Evolutionary conservation across 1,140 invertebrate genomes (phyloP).

Genomic region (Drosophila mojavensis): DNA sequence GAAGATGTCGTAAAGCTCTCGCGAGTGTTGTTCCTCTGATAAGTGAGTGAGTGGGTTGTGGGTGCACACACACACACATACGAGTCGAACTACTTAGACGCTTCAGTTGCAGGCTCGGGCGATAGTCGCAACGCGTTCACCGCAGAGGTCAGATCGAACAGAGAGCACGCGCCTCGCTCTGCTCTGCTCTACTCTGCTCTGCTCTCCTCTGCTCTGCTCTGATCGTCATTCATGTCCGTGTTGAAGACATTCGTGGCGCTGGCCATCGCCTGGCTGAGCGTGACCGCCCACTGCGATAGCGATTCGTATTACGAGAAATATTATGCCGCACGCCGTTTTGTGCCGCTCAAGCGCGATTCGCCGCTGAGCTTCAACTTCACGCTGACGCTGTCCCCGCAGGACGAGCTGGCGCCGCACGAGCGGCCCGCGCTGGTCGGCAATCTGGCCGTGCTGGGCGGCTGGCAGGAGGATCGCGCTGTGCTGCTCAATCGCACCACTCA

Average conservation of each 20-base stretch:
- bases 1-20: constrained; percentile 39
- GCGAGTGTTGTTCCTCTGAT: constrained; percentile 25
- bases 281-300: constrained; percentile 71
- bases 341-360: constrained; percentile 71
- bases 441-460: constrained; percentile 51
- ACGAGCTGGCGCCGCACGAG: constrained; percentile 50
- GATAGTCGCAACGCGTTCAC: constrained; percentile 39
- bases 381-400: constrained; percentile 24
- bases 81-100: background rate
- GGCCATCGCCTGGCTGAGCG: constrained; percentile 53
- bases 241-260: constrained; percentile 46
- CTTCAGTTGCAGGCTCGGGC: background rate
- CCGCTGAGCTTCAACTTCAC: constrained; percentile 69
- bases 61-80: background rate
- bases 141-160: constrained; percentile 24
- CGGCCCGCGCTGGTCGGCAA: constrained; percentile 67
- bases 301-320: constrained; percentile 82
- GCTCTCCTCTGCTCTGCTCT: too few species aligned
- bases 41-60: constrained; percentile 4
- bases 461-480: constrained; percentile 59
- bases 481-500: constrained; percentile 68
- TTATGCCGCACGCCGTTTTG: constrained; percentile 70
- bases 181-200: too few species aligned
- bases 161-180: background rate
- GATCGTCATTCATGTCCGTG: constrained; percentile 38